Base-by-base conservation (phyloP, 35 echinoderm and acorn worm species). In the Lytechinus pictus region DNA sequence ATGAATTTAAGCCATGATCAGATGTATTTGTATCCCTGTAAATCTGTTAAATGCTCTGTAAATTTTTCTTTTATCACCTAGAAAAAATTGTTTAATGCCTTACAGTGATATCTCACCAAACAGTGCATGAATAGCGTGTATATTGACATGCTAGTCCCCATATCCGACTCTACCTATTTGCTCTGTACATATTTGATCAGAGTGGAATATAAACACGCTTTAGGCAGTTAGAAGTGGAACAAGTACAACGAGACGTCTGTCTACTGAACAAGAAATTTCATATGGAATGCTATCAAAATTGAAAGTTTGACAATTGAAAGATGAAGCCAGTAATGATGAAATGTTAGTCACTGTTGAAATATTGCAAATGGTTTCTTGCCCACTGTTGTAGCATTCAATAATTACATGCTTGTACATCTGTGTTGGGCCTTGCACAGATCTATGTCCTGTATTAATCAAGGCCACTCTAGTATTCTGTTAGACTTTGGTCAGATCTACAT, bases 131-230 rank as follows among this genome's bases (percentile, higher is more conserved):
- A 90, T 90, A 52, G 88, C 7, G 16, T 44, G 16, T 44, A 44
- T 90, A 44, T 90, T 90, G 28, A 54, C 88, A 52, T 12, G 28
- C 88, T 52, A 90, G 33, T 90, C 29, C 29, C 66, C 88, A 54
- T 90, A 52, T 90, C 88, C 88, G 88, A 52, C 88, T 52, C 28
- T 28, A 3, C 88, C 88, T 90, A 90, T 90, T 90, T 90, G 88
- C 88, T 90, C 88, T 44, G 88, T 90, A 52, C 88, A 90, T 90
- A 90, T 90, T 90, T 90, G 88, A 12, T 60, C 96, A 90, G 88
- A 3, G 28, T 14, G 51, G 27, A 55, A 14, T 24, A 54, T 89
- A 19, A 95, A 95, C 27, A 66, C 52, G 53, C 61, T 61, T 19
- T 79, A 0, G 19, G 19, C 12, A 5, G 16, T n/a, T n/a, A 8